phyloP scores from a whole-genome alignment of 2,888 invertebrate genomes.

The Amphipyra tragopoginis region DNA sequence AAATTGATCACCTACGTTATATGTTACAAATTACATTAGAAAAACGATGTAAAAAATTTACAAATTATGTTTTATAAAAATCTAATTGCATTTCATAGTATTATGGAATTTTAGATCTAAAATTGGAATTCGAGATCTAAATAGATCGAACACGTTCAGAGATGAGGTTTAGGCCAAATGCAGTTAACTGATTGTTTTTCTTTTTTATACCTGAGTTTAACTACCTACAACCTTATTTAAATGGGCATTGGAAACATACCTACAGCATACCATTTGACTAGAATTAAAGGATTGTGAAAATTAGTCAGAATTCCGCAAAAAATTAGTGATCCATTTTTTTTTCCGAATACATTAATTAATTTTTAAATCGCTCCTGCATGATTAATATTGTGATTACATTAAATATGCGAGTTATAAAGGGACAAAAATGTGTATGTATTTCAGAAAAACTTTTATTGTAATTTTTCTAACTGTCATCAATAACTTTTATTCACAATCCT shows the following conservation, averaged over 20 bases:
- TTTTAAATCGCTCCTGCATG: no score
- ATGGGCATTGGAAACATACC: constrained; percentile 4
- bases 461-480: neutral
- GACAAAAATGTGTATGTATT: no score
- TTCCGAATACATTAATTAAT: no score
- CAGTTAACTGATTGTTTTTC: neutral
- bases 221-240: constrained; percentile 1
- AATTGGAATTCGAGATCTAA: neutral
- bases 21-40: constrained; percentile 62
- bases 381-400: no score
- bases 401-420: no score
- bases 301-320: neutral
- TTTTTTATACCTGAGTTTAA: neutral
- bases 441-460: neutral
- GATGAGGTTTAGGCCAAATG: constrained; percentile 12
- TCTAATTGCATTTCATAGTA: constrained; percentile 42
- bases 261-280: neutral
- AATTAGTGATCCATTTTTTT: no score
- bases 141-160: neutral
- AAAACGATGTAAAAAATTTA: constrained; percentile 61
- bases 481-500: constrained; percentile 2
- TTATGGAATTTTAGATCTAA: constrained; percentile 9
- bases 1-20: constrained; percentile 75
- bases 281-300: constrained; percentile 19
- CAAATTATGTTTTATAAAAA: constrained; percentile 57